These are phyloP conservation scores for Thymelicus lineola DNA, from an alignment of 2,888 invertebrate species.

Conservation along the genomic window DNA sequence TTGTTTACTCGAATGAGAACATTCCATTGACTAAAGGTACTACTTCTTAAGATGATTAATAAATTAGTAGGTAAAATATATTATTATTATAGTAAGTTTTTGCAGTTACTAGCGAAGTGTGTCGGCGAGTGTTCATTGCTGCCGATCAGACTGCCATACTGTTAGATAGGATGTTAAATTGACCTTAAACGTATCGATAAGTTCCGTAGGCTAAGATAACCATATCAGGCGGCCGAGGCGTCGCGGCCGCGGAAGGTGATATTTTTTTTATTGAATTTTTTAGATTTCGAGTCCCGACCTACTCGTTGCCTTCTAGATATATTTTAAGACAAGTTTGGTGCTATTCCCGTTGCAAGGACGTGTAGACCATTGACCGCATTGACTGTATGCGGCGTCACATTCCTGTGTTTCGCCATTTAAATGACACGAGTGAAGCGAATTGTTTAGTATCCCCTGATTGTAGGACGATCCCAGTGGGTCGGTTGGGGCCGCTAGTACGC, in stretches of 20 bases:
- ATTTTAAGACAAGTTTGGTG: conserved; percentile 32
- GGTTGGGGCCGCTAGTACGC: too few relatives aligned
- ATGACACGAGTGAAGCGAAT: conserved; percentile 29
- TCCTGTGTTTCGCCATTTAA: conserved; percentile 39
- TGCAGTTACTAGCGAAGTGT: neutral
- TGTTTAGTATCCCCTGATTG: conserved; percentile 20
- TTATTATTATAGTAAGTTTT: neutral
- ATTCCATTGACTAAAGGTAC: conserved; percentile 12
- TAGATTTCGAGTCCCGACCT: conserved; percentile 18
- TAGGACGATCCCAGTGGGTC: neutral
- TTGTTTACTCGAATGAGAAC: conserved; percentile 22
- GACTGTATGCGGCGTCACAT: neutral
- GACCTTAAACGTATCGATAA: conserved; percentile 39
- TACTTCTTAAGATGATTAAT: conserved; percentile 1
- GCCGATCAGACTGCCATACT: conserved; percentile 46
- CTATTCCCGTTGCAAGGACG: conserved; percentile 16
- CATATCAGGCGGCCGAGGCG: conserved; percentile 39
- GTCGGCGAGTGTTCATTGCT: conserved; percentile 13
- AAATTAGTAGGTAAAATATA: neutral
- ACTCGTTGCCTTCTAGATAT: conserved; percentile 8
- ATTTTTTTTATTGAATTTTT: conserved; percentile 24
- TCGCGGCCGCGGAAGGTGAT: conserved; percentile 3
- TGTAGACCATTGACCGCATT: neutral
- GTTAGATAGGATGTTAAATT: conserved; percentile 40
- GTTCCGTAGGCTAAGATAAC: conserved; percentile 37